These are phyloP conservation scores for Hippocampus abdominalis DNA, from an alignment of 2,113 vertebrate genomes.

Conservation along the genomic window DNA sequence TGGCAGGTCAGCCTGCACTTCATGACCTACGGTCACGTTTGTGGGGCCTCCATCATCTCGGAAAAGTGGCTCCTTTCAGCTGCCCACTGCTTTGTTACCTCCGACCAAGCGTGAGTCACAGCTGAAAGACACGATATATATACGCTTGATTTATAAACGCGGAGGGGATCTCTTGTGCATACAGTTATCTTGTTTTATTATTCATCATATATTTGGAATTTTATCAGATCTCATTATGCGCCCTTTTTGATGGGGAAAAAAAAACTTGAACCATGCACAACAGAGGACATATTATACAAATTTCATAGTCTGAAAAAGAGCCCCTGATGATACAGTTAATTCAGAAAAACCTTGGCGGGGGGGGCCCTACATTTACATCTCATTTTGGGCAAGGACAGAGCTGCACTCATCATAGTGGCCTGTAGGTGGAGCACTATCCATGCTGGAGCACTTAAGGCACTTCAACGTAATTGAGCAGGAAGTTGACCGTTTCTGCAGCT, in stretches of 20 bases:
- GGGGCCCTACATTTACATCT: slow-evolving; percentile 11
- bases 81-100: slow-evolving; percentile 72
- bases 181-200: slow-evolving; percentile 18
- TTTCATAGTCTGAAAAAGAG: slow-evolving; percentile 32
- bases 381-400: slow-evolving; percentile 5
- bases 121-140: not conserved
- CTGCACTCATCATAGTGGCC: slow-evolving; percentile 37
- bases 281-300: slow-evolving; percentile 28
- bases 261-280: slow-evolving; percentile 20
- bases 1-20: slow-evolving; percentile 82
- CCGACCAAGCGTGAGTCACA: slow-evolving; percentile 53
- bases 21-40: slow-evolving; percentile 48
- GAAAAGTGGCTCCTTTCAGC: slow-evolving; percentile 73
- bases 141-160: not conserved
- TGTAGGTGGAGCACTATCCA: slow-evolving; percentile 72
- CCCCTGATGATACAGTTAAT: slow-evolving; percentile 34
- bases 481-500: slow-evolving; percentile 24
- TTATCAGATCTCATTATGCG: slow-evolving; percentile 18
- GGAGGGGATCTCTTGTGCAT: not conserved
- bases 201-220: slow-evolving; percentile 18
- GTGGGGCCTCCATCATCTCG: slow-evolving; percentile 75
- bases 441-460: slow-evolving; percentile 27
- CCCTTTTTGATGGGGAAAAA: not conserved
- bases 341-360: slow-evolving; percentile 12
- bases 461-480: slow-evolving; percentile 11